These are phyloP conservation scores for Donacobius atricapilla DNA, from an alignment of 2,113 vertebrate species.

Conservation along the genomic window DNA sequence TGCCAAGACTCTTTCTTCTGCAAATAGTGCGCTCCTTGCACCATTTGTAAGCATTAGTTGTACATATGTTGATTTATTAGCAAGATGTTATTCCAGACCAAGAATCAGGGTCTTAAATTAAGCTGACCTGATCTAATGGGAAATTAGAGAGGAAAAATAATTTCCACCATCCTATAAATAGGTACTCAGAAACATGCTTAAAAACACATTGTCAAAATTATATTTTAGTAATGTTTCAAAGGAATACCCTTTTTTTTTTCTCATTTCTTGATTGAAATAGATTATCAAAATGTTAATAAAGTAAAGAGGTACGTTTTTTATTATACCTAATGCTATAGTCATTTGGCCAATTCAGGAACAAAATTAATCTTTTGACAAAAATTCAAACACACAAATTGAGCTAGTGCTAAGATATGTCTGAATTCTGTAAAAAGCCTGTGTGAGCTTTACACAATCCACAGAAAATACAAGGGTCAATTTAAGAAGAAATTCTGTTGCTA, in stretches of 20 bases:
- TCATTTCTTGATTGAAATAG: neutral
- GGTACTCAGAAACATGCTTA: neutral
- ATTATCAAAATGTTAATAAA: neutral
- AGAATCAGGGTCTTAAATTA: neutral
- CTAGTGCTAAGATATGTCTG: neutral
- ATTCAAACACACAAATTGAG: neutral
- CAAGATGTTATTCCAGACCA: neutral
- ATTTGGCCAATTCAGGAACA: neutral
- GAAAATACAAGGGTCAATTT: neutral
- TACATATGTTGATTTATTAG: neutral
- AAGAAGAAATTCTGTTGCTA: slow-evolving; percentile 43
- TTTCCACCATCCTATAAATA: neutral
- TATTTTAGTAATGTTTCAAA: neutral
- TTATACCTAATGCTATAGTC: neutral
- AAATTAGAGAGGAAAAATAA: neutral
- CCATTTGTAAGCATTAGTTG: neutral
- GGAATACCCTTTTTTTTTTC: neutral
- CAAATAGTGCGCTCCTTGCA: neutral
- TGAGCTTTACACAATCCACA: neutral
- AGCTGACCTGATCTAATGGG: neutral
- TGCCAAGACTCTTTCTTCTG: neutral
- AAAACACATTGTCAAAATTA: neutral
- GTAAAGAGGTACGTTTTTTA: neutral
- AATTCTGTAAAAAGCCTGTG: neutral
- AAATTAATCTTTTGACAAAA: neutral